Evolutionary conservation across 2,888 invertebrate species (phyloP).

Genomic region (Drosophila colorata): DNA sequence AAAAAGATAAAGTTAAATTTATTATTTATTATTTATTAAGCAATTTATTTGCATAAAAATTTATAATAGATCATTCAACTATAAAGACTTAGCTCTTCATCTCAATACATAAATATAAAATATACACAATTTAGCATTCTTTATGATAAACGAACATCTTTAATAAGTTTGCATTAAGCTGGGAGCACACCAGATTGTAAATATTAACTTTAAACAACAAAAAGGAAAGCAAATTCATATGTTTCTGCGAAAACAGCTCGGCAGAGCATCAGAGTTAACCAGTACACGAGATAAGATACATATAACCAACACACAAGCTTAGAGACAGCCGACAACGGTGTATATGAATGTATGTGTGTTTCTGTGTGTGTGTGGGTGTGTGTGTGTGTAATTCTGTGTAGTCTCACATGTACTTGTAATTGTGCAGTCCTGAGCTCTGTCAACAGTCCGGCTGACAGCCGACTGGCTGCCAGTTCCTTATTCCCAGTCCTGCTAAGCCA

Average conservation of each 20-base stretch:
- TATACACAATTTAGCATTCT: too few species aligned
- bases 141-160: too few species aligned
- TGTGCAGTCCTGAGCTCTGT: conserved; percentile 26
- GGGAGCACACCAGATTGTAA: conserved; percentile 7
- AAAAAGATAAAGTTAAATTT: too few species aligned
- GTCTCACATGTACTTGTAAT: conserved; percentile 6
- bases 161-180: neutral
- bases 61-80: too few species aligned
- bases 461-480: conserved; percentile 1
- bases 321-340: conserved; percentile 20
- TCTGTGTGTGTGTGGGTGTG: conserved; percentile 1
- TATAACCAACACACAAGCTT: conserved; percentile 1
- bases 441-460: conserved; percentile 40
- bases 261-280: conserved; percentile 4
- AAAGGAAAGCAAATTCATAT: conserved; percentile 9
- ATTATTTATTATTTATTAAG: too few species aligned
- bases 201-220: conserved; percentile 5
- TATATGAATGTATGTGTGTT: conserved; percentile 15
- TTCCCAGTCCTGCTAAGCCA: conserved; percentile 22
- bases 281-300: conserved; percentile 6
- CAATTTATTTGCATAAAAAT: too few species aligned
- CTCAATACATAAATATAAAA: too few species aligned
- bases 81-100: too few species aligned
- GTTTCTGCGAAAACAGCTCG: conserved; percentile 3
- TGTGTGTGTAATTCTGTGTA: neutral